Evolutionary conservation across 2,113 vertebrate genomes (phyloP).

Genomic region (Cariama cristata): DNA sequence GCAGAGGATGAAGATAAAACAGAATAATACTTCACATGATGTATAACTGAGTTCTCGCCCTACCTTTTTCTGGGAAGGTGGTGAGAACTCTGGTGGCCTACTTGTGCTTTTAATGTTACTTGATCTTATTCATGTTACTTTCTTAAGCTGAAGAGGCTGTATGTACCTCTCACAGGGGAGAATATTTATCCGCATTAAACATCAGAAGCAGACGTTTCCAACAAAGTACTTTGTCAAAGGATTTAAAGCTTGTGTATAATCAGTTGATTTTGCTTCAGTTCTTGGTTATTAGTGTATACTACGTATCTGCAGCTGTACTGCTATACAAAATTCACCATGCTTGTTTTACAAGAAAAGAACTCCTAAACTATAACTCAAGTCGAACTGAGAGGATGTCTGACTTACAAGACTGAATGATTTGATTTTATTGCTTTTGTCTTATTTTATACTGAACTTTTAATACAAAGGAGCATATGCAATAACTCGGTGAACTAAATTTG

Average conservation of each 20-base stretch:
- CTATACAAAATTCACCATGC: not conserved
- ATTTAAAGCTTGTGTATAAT: not conserved
- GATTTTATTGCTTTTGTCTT: constrained; percentile 44
- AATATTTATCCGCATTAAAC: not conserved
- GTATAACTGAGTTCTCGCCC: not conserved
- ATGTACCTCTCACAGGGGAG: not conserved
- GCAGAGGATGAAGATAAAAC: constrained; percentile 77
- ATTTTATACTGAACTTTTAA: constrained; percentile 55
- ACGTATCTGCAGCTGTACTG: not conserved
- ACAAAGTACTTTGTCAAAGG: not conserved
- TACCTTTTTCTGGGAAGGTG: not conserved
- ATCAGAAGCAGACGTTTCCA: not conserved
- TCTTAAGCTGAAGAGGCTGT: not conserved
- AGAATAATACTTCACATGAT: not conserved
- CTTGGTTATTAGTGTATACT: not conserved
- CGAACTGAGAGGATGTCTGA: not conserved
- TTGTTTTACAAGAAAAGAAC: not conserved
- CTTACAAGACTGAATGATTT: not conserved
- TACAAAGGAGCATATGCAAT: not conserved
- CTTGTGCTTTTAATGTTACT: not conserved
- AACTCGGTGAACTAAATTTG: not conserved
- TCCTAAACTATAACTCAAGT: not conserved
- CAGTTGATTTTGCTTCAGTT: not conserved
- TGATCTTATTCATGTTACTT: not conserved
- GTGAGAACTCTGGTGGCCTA: not conserved